Evolutionary conservation across 2,113 vertebrate species (phyloP), one percentile per base, ranked within the genome.

Genomic region (Lagopus leucura): DNA sequence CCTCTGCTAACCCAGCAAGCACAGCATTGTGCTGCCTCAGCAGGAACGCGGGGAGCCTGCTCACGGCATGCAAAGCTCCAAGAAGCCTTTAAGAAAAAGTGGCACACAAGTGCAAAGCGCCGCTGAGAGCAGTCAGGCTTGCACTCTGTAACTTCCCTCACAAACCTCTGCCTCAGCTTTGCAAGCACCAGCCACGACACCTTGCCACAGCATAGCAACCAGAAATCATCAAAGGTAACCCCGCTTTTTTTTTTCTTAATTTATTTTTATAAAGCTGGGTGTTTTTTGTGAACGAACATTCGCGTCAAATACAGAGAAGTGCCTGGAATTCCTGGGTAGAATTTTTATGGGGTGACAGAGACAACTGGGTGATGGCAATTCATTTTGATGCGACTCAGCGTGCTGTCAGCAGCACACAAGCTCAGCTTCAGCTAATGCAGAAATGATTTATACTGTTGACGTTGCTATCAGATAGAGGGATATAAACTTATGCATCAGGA

Each of bases 381-480:
- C 57, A 17, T 11, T 38, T 6, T 4, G 86, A 72, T 73, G 38
- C 2, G 1, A 30, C 40, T 21, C 2, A 61, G 57, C 0, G 6
- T 11, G 13, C 18, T 1, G 6, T 60, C 7, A 1, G 75, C 75
- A 69, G 54, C 7, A 1, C 63, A 64, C 34, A 18, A 40, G 15
- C 19, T 52, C 21, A 47, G 63, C 63, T 67, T 36, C 42, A 8
- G 40, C 58, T 40, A 28, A 24, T 1, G 5, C 69, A 64, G 47
- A 32, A 93, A 54, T 72, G 10, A 87, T 86, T 89, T 82, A 47
- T 20, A 24, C 63, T 83, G 72, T 43, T 91, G 89, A 92, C 10
- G 2, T 54, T 1, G 10, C 36, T 58, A 57, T 67, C 69, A 52
- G 81, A 79, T 7, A 20, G 47, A 36, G 32, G 36, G 42, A 72